Evolutionary conservation across 2,113 vertebrate genomes (phyloP).

Genomic region (Choloepus hoffmanni): DNA sequence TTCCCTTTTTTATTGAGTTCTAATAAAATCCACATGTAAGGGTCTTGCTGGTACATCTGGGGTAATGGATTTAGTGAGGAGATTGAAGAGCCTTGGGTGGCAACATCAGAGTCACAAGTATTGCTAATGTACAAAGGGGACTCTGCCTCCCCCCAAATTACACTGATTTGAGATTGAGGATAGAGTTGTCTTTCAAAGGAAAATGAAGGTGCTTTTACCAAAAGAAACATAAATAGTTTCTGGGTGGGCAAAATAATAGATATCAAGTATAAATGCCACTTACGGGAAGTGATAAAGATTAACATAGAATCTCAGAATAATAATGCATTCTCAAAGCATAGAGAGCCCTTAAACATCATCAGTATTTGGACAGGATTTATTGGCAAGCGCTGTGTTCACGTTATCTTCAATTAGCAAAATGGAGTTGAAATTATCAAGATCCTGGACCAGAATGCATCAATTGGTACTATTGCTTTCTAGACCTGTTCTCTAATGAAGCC

Average conservation of each 20-base stretch:
- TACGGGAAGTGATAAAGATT: background rate
- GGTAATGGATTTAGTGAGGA: background rate
- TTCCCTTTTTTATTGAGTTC: background rate
- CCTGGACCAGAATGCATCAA: conserved; percentile 23
- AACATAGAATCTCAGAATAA: background rate
- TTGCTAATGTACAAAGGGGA: background rate
- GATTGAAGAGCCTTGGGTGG: background rate
- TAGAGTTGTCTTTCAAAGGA: background rate
- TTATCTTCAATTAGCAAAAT: conserved; percentile 63
- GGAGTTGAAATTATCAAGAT: conserved; percentile 46
- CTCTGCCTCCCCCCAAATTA: background rate
- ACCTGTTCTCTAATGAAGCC: conserved; percentile 33
- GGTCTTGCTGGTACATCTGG: background rate
- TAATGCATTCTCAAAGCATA: background rate
- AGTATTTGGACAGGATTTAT: conserved; percentile 17
- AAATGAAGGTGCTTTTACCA: background rate
- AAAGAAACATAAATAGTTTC: background rate
- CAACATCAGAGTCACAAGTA: background rate
- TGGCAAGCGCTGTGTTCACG: conserved; percentile 1
- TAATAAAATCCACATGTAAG: background rate
- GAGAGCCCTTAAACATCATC: background rate
- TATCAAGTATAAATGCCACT: background rate
- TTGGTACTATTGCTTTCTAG: background rate
- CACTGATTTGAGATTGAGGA: background rate
- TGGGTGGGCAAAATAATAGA: background rate